A percentile compares a stretch with the other conserved stretches of the same genome.
Conservation (phyloP, 35 echinoderm and acorn worm species). For the Ophiothrix spiculata region DNA sequence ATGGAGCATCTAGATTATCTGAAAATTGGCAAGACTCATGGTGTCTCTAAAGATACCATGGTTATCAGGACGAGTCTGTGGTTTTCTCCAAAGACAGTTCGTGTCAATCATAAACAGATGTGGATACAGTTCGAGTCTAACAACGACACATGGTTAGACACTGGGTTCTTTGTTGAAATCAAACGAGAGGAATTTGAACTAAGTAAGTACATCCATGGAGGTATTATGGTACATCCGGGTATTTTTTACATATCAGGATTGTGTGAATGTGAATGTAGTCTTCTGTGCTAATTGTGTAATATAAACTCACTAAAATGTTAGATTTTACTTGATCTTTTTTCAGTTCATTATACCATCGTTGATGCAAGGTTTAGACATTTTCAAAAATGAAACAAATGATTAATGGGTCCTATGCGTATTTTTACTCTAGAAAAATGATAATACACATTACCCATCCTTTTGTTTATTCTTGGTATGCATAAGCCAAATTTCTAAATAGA, state of each 20-base stretch:
- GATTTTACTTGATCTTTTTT: not conserved
- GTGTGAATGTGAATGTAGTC: too few species aligned
- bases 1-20: not conserved
- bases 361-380: not conserved
- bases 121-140: not conserved
- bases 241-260: too few species aligned
- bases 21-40: not conserved
- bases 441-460: not conserved
- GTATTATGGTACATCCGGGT: not conserved
- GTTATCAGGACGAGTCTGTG: not conserved
- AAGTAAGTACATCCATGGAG: not conserved
- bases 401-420: not conserved
- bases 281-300: too few species aligned
- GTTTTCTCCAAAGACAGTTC: not conserved
- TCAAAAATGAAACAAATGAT: not conserved
- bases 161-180: not conserved
- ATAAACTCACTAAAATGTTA: not conserved
- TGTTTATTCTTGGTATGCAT: not conserved
- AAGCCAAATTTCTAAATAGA: not conserved
- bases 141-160: not conserved
- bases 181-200: not conserved
- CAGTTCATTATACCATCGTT: not conserved
- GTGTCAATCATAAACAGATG: not conserved
- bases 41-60: not conserved
- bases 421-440: not conserved